Conservation (phyloP, 2,113 vertebrate genomes). For the Tupaia chinensis region DNA sequence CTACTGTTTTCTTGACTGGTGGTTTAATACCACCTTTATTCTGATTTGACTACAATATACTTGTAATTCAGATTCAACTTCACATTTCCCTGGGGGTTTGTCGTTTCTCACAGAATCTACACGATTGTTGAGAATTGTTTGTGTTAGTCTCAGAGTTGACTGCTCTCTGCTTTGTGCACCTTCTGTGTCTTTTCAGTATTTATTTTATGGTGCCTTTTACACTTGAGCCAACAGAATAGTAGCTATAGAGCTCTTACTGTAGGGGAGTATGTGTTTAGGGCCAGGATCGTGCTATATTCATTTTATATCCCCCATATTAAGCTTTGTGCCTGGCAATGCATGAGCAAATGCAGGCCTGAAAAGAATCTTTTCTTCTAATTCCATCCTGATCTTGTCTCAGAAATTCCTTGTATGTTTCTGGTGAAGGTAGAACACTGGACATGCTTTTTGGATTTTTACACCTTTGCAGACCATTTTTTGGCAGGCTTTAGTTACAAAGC, state of each 20-base stretch:
- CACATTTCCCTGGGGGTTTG: not conserved
- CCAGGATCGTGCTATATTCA: not conserved
- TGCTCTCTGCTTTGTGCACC: not conserved
- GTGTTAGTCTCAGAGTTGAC: not conserved
- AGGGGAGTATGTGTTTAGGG: not conserved
- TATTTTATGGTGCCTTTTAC: not conserved
- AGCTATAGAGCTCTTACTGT: not conserved
- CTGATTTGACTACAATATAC: not conserved
- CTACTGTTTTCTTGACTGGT: not conserved
- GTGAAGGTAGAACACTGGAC: not conserved
- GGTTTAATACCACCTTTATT: not conserved
- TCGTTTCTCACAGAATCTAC: not conserved
- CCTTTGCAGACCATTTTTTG: constrained; percentile 16
- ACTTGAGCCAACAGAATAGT: not conserved
- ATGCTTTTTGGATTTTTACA: not conserved
- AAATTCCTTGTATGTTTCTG: constrained; percentile 25
- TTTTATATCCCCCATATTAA: not conserved
- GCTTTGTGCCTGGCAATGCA: not conserved
- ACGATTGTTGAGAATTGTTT: not conserved
- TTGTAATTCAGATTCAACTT: not conserved
- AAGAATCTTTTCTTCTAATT: not conserved
- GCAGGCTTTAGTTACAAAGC: not conserved
- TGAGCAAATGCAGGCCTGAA: not conserved
- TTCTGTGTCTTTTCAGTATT: not conserved
- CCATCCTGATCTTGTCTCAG: not conserved